These are phyloP conservation scores for Falco novaeseelandiae DNA, from an alignment of 2,797 vertebrate species.

Conservation along the genomic window DNA sequence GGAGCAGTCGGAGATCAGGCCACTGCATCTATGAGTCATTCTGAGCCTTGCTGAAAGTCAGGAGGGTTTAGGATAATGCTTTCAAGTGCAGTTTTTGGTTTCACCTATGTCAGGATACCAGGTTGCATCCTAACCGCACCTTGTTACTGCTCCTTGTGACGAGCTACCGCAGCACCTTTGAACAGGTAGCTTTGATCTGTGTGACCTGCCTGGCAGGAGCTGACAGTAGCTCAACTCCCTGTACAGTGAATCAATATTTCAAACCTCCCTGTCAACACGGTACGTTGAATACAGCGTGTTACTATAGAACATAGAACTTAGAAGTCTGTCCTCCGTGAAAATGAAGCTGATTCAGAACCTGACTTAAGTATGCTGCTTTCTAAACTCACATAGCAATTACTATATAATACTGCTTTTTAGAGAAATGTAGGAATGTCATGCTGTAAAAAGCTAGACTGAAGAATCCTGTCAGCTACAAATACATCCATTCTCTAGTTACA, in stretches of 20 bases:
- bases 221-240: background rate
- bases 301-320: background rate
- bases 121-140: background rate
- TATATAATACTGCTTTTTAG: background rate
- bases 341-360: background rate
- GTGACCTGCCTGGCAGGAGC: background rate
- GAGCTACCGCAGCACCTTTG: accelerated
- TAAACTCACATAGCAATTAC: background rate
- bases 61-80: background rate
- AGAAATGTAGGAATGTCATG: background rate
- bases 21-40: background rate
- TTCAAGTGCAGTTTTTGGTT: background rate
- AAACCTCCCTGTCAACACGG: background rate
- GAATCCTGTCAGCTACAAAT: background rate
- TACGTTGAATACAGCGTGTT: background rate
- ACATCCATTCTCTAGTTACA: background rate
- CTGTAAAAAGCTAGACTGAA: background rate
- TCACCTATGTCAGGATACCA: background rate
- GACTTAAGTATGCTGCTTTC: background rate
- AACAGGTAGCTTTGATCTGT: background rate
- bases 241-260: background rate
- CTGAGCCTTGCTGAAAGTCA: background rate
- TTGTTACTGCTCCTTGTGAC: accelerated
- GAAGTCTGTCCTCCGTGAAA: background rate
- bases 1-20: background rate